Percentiles rank a stretch among this genome's conserved stretches.
These are phyloP conservation scores for Eurosta solidaginis DNA, from an alignment of 1,140 invertebrate genomes.

Conservation along the genomic window DNA sequence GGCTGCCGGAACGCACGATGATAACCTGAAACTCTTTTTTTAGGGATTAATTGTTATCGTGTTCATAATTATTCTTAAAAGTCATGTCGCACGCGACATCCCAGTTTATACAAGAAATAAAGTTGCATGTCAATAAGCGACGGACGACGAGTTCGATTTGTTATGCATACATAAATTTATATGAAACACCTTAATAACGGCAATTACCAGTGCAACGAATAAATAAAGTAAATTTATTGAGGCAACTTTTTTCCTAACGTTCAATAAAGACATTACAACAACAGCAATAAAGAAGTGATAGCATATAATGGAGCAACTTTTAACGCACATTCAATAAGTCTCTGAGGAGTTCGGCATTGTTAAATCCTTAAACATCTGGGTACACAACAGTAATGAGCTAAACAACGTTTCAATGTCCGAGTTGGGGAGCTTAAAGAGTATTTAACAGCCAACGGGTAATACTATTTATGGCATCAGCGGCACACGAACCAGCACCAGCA, in stretches of 20 bases:
- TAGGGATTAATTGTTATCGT: no score
- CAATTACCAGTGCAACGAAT: neutral
- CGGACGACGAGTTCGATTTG: no score
- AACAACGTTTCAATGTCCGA: neutral
- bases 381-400: neutral
- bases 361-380: slow-evolving; percentile 32
- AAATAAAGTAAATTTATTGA: neutral
- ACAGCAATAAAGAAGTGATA: neutral
- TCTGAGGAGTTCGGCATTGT: slow-evolving; percentile 9
- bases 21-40: no score
- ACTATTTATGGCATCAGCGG: no score
- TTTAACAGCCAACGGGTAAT: no score
- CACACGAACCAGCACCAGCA: neutral
- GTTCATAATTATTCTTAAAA: no score
- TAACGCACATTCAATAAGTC: neutral
- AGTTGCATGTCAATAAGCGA: slow-evolving; percentile 21
- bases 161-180: neutral
- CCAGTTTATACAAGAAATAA: neutral
- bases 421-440: neutral
- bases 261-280: neutral
- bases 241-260: neutral
- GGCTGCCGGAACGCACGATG: no score
- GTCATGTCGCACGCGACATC: neutral
- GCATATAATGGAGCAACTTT: neutral
- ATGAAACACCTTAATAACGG: neutral